These are phyloP conservation scores for Drosophila subpulchrella DNA, from an alignment of 1,140 invertebrate species.

Conservation along the genomic window DNA sequence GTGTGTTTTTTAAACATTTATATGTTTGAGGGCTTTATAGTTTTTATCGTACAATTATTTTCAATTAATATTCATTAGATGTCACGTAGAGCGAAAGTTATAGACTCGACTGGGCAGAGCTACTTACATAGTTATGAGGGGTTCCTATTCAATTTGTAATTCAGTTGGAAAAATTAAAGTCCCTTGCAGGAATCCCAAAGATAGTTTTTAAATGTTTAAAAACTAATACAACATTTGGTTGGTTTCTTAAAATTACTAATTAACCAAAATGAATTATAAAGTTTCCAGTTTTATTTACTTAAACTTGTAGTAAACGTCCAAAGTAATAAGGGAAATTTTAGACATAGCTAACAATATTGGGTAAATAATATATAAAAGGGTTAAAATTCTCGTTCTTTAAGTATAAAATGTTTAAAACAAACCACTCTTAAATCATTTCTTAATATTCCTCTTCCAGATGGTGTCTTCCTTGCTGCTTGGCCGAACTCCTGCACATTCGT, in stretches of 20 bases:
- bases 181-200: background rate
- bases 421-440: slow-evolving; percentile 16
- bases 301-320: background rate
- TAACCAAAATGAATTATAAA: background rate
- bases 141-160: slow-evolving; percentile 2
- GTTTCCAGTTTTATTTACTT: no score
- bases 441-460: slow-evolving; percentile 71
- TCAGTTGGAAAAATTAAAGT: background rate
- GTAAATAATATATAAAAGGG: background rate
- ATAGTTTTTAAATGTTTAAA: background rate
- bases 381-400: slow-evolving; percentile 2
- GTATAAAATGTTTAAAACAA: slow-evolving; percentile 11
- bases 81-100: slow-evolving; percentile 59
- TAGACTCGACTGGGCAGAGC: slow-evolving; percentile 54
- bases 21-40: slow-evolving; percentile 56
- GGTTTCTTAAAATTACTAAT: background rate
- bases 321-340: background rate
- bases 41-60: slow-evolving; percentile 65
- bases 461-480: slow-evolving; percentile 57
- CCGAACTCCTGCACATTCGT: slow-evolving; percentile 82
- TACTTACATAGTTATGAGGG: slow-evolving; percentile 59
- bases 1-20: slow-evolving; percentile 78
- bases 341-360: background rate
- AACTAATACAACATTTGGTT: slow-evolving; percentile 7
- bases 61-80: slow-evolving; percentile 67